A percentile compares a stretch with the other conserved stretches of the same genome.
Conservation (phyloP, 2,888 invertebrate genomes). For the Pandemis cinnamomeana region DNA sequence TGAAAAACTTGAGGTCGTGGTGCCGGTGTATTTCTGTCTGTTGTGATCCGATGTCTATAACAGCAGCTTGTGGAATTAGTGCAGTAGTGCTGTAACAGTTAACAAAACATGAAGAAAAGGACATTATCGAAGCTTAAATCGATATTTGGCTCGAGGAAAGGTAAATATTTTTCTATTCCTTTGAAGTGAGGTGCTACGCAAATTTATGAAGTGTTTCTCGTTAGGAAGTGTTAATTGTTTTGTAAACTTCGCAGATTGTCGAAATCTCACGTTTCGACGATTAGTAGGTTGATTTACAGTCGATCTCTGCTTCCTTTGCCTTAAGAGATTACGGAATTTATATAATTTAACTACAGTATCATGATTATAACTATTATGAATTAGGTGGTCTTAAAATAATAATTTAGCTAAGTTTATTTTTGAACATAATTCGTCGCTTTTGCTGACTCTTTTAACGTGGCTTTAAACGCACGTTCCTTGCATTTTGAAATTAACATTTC, state of each 20-base stretch:
- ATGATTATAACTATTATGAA: constrained; percentile 4
- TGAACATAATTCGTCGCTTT: not conserved
- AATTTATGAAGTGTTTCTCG: constrained; percentile 30
- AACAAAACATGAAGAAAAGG: constrained; percentile 76
- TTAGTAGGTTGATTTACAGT: constrained; percentile 31
- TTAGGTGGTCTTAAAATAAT: not conserved
- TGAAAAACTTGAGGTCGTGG: constrained; percentile 82
- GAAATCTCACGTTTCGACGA: constrained; percentile 47
- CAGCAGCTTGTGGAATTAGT: constrained; percentile 62
- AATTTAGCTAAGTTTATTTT: not conserved
- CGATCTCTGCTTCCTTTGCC: constrained; percentile 27
- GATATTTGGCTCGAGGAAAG: constrained; percentile 77
- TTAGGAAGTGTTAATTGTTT: constrained; percentile 30
- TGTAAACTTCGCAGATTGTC: constrained; percentile 46
- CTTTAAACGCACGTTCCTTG: not conserved
- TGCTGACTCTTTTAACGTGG: not conserved
- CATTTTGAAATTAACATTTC: constrained; percentile 23
- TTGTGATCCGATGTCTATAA: constrained; percentile 71
- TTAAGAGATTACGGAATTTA: not conserved
- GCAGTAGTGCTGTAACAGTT: constrained; percentile 49
- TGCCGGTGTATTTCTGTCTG: constrained; percentile 79
- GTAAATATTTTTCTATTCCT: constrained; percentile 54
- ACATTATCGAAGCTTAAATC: constrained; percentile 79
- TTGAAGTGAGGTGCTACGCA: constrained; percentile 30
- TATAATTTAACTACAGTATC: not conserved